These are phyloP conservation scores for Antennarius maculatus DNA, from an alignment of 2,797 vertebrate genomes.

Conservation along the genomic window DNA sequence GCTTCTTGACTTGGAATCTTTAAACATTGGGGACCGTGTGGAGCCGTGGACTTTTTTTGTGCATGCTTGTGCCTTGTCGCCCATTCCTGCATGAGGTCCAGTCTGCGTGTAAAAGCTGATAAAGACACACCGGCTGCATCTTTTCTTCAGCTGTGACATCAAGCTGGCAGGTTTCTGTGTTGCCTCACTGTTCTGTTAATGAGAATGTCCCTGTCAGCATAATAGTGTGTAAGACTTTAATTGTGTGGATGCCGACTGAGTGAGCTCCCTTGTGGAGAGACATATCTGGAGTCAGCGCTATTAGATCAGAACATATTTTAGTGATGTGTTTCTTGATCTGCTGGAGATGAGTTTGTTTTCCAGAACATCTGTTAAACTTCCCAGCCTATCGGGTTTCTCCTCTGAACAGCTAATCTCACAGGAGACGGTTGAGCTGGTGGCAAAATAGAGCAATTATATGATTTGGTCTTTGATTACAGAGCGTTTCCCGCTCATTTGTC, in stretches of 20 bases:
- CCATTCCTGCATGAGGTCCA: conserved; percentile 60
- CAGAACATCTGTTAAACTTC: conserved; percentile 82
- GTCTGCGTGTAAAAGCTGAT: conserved; percentile 47
- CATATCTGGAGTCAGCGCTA: conserved; percentile 45
- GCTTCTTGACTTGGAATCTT: conserved; percentile 53
- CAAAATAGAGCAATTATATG: conserved; percentile 83
- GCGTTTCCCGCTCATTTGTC: conserved; percentile 72
- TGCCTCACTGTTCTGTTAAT: conserved; percentile 10
- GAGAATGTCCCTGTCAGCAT: conserved; percentile 5
- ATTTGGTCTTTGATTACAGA: conserved; percentile 85
- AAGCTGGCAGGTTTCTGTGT: neutral
- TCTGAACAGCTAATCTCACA: conserved; percentile 74
- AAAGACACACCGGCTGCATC: conserved; percentile 1
- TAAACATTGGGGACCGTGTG: conserved; percentile 53
- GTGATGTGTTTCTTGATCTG: conserved; percentile 66
- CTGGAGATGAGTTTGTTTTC: conserved; percentile 69
- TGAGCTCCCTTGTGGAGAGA: conserved; percentile 14
- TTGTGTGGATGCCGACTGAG: conserved; percentile 11
- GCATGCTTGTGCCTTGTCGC: conserved; percentile 37
- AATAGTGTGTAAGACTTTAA: conserved; percentile 7
- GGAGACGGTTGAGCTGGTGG: conserved; percentile 80
- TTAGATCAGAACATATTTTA: conserved; percentile 74
- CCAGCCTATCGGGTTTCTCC: conserved; percentile 79
- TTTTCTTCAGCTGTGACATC: conserved; percentile 9
- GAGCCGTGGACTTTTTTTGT: conserved; percentile 35